Evolutionary conservation across 1,140 invertebrate species (phyloP), one percentile per base, ranked within the genome.

Genomic region (Pachyrhynchus sulphureomaculatus): DNA sequence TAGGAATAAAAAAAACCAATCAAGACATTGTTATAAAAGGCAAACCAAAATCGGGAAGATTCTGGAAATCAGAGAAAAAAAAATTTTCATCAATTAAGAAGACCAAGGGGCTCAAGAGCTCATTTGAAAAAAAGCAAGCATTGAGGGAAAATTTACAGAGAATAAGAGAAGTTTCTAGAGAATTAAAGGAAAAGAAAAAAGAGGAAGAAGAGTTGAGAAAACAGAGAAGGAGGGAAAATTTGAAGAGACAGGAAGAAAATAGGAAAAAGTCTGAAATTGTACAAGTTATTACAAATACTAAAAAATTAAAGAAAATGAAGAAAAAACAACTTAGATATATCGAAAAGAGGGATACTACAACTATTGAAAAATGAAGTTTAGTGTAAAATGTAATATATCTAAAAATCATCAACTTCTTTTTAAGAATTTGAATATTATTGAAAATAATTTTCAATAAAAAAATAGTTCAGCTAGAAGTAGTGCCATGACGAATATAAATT

Each of bases 231-330:
- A 76, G 83, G 51, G 81, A 86, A 68, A 92, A 92, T 68, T 77
- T 91, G 2, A 86, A 87, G 70, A 78, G 84, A 17, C 80, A 86
- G 4, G 82, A 87, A 69, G 90, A 90, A 75, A 93, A 93, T 72
- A 81, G 83, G 57, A 82, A 81, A 29, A 91, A 89, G 69, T 81
- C 86, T 18, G 90, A 94, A 81, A 76, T 93, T 23, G 90, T 92
- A 0, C 91, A 93, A 82, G 84, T 89, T n/a, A 92, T 94, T 55
- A 90, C 85, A 68, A 92, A 93, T 76, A 84, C 90, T 32, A 80
- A 83, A 0, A 94, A 93, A 78, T 75, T 94, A 12, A 93, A 91
- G 70, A 83, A 85, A 64, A 92, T 93, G 87, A 91, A 88, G 71
- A 92, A 90, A 74, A 93, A 93, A 78, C 88, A 91, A 57, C 77